phyloP scores from a whole-genome alignment of 2,797 vertebrate species.

The Carcharodon carcharias region DNA sequence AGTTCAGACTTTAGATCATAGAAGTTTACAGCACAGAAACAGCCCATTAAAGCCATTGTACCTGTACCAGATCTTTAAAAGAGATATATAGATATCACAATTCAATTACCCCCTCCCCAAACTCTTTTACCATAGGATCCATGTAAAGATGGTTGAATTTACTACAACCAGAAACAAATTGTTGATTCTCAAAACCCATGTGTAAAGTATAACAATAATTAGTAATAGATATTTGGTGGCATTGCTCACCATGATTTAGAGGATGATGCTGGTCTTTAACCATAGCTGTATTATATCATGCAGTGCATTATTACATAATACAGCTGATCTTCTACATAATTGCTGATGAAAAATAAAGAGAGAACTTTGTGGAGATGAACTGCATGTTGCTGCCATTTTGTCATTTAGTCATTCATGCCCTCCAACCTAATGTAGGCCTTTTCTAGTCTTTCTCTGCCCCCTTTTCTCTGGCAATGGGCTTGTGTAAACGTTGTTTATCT shows the following conservation, averaged over 20 bases:
- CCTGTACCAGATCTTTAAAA: neutral
- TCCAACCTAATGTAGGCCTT: neutral
- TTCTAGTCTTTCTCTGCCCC: neutral
- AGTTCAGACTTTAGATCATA: neutral
- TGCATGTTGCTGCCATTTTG: neutral
- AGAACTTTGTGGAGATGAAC: neutral
- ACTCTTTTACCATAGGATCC: neutral
- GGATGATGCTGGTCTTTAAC: neutral
- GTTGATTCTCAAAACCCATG: neutral
- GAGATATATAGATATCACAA: neutral
- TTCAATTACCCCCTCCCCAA: neutral
- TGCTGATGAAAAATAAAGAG: neutral
- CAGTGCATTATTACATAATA: neutral
- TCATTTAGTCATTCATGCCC: neutral
- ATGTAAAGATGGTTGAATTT: neutral
- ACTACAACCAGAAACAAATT: neutral
- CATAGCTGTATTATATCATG: neutral
- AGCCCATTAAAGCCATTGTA: neutral
- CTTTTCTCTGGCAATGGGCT: neutral
- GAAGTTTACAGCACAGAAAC: neutral
- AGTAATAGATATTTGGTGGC: neutral
- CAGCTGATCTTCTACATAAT: neutral
- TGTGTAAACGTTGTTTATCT: neutral
- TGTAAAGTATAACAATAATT: neutral
- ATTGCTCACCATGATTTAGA: neutral